Conservation (phyloP, 2,888 invertebrate species). For the Listrodromus nycthemerus region DNA sequence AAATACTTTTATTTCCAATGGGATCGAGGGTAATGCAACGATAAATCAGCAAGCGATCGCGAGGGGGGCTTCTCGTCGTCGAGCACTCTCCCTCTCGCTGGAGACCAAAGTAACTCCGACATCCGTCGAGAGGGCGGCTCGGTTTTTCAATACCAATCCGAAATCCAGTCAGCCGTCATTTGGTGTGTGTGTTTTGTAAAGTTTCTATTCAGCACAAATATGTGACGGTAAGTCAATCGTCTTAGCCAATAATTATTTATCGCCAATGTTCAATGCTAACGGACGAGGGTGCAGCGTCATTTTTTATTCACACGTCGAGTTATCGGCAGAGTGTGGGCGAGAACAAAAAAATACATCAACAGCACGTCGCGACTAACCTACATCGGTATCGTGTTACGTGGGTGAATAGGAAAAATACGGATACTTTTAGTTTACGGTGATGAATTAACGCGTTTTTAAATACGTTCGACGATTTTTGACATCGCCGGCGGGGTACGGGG, state of each 20-base stretch:
- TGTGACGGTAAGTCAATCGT: constrained; percentile 79
- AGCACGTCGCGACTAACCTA: constrained; percentile 63
- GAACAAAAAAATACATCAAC: constrained; percentile 55
- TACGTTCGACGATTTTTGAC: background rate
- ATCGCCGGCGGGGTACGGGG: background rate
- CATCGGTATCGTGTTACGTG: constrained; percentile 65
- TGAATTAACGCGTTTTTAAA: background rate
- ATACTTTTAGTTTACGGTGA: constrained; percentile 29
- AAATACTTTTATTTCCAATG: background rate
- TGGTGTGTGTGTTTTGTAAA: constrained; percentile 73
- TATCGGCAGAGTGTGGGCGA: constrained; percentile 5
- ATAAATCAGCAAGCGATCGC: background rate
- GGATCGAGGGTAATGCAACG: background rate
- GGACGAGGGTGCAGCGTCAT: background rate
- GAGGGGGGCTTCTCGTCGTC: background rate
- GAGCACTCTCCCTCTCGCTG: background rate
- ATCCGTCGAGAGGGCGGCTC: constrained; percentile 73
- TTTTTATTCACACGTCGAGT: background rate
- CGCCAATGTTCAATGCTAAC: background rate
- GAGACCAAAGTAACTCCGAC: constrained; percentile 43
- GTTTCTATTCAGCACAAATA: constrained; percentile 76
- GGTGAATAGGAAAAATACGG: constrained; percentile 39
- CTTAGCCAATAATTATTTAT: background rate
- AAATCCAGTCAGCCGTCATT: constrained; percentile 74
- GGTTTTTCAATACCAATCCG: constrained; percentile 65